Base-by-base conservation (phyloP, 2,113 vertebrate genomes). In the Microcebus griseorufus region DNA sequence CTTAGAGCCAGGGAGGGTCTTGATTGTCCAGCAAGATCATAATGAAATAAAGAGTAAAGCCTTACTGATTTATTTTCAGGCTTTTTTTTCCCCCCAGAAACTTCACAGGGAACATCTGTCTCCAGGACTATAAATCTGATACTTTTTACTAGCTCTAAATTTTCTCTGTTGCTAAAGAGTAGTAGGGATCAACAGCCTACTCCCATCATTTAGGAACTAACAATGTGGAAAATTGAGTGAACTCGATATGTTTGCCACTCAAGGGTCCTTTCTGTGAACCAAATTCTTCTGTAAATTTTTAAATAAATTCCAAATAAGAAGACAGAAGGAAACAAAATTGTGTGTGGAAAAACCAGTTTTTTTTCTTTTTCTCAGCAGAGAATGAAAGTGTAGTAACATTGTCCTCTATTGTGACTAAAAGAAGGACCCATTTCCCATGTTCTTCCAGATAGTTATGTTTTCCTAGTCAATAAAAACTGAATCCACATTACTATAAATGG, bases 211-310 rank as follows among this genome's bases (percentile, higher is more conserved):
- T 93, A 93, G 80, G 55, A 48, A 55, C 75, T 93, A 97, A 96
- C 78, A 98, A 87, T 81, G 86, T 98, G 83, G 89, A 97, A 97
- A 98, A 96, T 85, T 87, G 78, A 96, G 85, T 88, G 85, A 95
- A 90, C 81, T 95, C 88, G 87, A 27, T 81, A 72, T 94, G 81
- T 76, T 80, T 70, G 73, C 88, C 48, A 96, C 45, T 82, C 48
- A 96, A 90, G 62, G 55, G 16, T 82, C 97, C 48, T 90, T 29
- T 45, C n/a, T 39, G 9, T 91, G 88, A 94, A 70, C 60, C 18
- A 69, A 80, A 93, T 23, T 29, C 60, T 72, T 88, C 65, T 96
- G 96, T 73, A 69, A 93, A 91, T 69, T 92, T 94, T 90, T 42
- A 93, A 86, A 67, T 90, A 93, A 60, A 86, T 88, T 94, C 86